These are phyloP conservation scores for Antheraea mylitta DNA, from an alignment of 1,140 invertebrate genomes.

Conservation along the genomic window DNA sequence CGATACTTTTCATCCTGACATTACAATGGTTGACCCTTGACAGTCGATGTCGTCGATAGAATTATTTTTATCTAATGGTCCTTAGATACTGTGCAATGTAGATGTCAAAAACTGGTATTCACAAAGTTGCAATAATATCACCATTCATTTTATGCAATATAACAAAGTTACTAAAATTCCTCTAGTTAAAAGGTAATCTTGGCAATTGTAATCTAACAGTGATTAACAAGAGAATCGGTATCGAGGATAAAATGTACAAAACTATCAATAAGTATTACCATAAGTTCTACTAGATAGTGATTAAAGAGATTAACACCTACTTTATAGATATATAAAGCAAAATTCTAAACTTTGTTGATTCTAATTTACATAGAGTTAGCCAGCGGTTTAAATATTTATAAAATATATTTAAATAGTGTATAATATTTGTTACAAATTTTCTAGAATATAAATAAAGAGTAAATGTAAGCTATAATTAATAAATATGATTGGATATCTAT, in stretches of 20 bases:
- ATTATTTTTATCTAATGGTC: no score
- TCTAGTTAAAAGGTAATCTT: conserved; percentile 60
- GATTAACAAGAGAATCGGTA: conserved; percentile 53
- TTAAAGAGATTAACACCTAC: background rate
- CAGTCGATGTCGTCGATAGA: no score
- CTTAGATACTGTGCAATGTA: no score
- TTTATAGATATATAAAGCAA: background rate
- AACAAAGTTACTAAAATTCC: conserved; percentile 56
- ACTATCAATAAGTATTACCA: conserved; percentile 43
- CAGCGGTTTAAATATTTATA: background rate
- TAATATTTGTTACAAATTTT: background rate
- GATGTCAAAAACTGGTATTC: no score
- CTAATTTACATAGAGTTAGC: background rate
- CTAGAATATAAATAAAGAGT: background rate
- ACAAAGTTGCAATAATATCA: no score
- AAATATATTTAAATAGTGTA: background rate
- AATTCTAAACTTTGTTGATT: background rate
- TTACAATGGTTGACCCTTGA: no score
- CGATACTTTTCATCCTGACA: no score
- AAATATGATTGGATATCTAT: background rate
- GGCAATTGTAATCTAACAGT: conserved; percentile 55
- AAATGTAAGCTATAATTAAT: background rate
- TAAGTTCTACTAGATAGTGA: conserved; percentile 53
- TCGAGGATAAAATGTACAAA: conserved; percentile 42
- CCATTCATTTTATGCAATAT: conserved; percentile 23